These are phyloP conservation scores for Periplaneta americana DNA, from an alignment of 1,140 invertebrate species.

Conservation along the genomic window DNA sequence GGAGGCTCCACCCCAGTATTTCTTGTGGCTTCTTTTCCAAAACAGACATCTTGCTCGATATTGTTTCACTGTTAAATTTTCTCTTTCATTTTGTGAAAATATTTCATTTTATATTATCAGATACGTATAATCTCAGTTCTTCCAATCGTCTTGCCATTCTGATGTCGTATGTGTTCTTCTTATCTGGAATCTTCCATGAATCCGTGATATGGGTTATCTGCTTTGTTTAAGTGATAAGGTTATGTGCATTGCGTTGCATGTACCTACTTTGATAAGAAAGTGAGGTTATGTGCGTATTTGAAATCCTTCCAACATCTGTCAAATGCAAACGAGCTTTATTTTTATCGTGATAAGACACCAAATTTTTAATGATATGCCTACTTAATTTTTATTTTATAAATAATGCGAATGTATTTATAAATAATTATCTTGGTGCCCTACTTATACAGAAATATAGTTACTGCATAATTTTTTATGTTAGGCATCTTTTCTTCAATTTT, in stretches of 20 bases:
- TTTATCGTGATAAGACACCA: too few relatives aligned
- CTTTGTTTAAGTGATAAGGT: background rate
- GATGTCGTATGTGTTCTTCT: background rate
- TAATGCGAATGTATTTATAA: too few relatives aligned
- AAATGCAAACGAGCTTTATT: too few relatives aligned
- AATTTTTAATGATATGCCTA: too few relatives aligned
- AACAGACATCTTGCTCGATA: background rate
- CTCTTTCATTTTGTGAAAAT: background rate
- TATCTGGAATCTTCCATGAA: background rate
- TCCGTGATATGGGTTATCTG: background rate
- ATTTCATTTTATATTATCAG: background rate
- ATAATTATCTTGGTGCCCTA: too few relatives aligned
- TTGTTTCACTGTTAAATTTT: background rate
- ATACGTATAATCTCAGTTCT: background rate
- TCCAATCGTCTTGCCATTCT: background rate
- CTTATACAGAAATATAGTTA: too few relatives aligned
- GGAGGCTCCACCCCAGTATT: slow-evolving; percentile 15
- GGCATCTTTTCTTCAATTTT: too few relatives aligned
- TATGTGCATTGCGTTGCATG: too few relatives aligned
- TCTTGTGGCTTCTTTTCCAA: background rate
- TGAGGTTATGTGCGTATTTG: too few relatives aligned
- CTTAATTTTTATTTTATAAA: too few relatives aligned
- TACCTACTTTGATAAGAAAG: background rate
- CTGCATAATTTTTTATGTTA: too few relatives aligned
- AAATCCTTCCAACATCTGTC: too few relatives aligned